phyloP scores from a whole-genome alignment of 2,888 invertebrate genomes.

The Drosophila meridionalis region DNA sequence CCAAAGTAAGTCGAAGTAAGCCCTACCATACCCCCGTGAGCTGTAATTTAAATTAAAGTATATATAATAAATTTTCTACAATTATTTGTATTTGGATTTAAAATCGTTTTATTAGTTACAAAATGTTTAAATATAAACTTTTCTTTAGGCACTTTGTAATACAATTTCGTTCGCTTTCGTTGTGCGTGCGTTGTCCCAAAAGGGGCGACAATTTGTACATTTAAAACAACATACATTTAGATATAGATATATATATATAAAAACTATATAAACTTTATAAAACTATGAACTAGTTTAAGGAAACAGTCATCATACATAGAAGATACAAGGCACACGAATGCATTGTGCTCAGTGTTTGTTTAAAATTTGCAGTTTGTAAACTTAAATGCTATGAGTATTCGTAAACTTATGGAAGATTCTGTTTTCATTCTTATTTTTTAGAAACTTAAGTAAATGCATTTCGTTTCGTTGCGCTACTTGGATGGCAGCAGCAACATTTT shows the following conservation, averaged over 20 bases:
- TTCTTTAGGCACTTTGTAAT: constrained; percentile 56
- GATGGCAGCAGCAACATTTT: constrained; percentile 85
- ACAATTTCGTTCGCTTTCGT: constrained; percentile 49
- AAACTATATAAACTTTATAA: constrained; percentile 8
- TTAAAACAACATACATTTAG: constrained; percentile 60
- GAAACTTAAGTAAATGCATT: constrained; percentile 74
- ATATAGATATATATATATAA: constrained; percentile 23
- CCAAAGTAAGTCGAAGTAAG: neutral
- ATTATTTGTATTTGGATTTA: constrained; percentile 38
- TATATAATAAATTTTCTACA: constrained; percentile 1
- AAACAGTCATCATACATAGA: constrained; percentile 46
- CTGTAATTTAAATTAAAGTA: neutral
- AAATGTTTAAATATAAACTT: constrained; percentile 55
- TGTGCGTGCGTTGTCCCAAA: constrained; percentile 33
- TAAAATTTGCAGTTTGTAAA: constrained; percentile 39
- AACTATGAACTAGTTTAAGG: constrained; percentile 41
- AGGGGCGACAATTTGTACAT: constrained; percentile 50
- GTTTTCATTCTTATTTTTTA: constrained; percentile 43
- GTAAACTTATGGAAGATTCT: constrained; percentile 28
- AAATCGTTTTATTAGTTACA: constrained; percentile 72
- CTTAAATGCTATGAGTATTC: constrained; percentile 73
- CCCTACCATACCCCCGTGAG: neutral
- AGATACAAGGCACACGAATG: constrained; percentile 16
- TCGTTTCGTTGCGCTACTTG: constrained; percentile 64
- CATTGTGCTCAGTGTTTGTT: neutral